phyloP scores from a whole-genome alignment of 1,140 invertebrate genomes.

The Formica selysi region DNA sequence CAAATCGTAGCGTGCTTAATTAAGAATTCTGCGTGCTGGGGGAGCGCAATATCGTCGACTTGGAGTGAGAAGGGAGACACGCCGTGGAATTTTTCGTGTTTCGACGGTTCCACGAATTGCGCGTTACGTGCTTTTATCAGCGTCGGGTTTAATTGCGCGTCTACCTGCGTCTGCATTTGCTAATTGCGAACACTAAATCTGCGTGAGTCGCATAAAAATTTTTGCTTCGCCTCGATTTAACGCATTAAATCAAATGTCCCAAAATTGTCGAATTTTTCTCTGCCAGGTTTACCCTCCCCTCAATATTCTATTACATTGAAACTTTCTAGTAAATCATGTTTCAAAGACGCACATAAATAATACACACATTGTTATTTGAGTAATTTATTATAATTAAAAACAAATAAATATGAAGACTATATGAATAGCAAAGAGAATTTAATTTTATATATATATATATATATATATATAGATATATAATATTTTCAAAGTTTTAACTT shows the following conservation, averaged over 20 bases:
- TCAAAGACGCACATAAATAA: no score
- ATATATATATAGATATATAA: neutral
- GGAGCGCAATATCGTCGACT: slow-evolving; percentile 44
- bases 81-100: slow-evolving; percentile 52
- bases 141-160: slow-evolving; percentile 22
- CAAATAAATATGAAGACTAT: neutral
- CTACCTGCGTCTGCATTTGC: slow-evolving; percentile 5
- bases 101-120: slow-evolving; percentile 34
- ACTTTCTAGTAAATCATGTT: neutral
- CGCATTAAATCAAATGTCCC: neutral
- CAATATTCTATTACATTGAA: neutral
- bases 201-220: neutral
- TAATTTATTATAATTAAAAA: neutral
- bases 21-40: slow-evolving; percentile 57
- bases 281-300: neutral
- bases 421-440: neutral
- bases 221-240: neutral
- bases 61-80: neutral
- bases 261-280: neutral
- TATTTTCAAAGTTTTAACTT: neutral
- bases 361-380: no score
- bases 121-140: slow-evolving; percentile 27
- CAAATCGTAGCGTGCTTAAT: slow-evolving; percentile 63
- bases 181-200: slow-evolving; percentile 24
- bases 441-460: no score